Evolutionary conservation across 2,888 invertebrate genomes (phyloP).

Genomic region (Melitaea athalia): DNA sequence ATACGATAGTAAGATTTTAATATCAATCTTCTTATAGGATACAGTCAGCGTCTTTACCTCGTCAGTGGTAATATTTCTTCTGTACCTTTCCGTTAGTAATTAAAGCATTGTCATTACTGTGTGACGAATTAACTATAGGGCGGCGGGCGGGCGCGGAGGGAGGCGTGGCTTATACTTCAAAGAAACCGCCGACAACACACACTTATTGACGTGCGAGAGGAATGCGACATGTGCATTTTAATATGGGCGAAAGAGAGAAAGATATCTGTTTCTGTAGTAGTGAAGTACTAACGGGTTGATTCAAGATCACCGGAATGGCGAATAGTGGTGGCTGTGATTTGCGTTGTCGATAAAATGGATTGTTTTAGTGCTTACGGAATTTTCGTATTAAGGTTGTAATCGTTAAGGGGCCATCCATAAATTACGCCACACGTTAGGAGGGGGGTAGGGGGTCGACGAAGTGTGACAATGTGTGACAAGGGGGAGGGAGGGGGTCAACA

Average conservation of each 20-base stretch:
- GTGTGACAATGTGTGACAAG: too few relatives aligned
- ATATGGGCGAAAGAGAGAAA: conserved; percentile 49
- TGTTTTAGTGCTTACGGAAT: conserved; percentile 1
- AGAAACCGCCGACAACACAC: conserved; percentile 70
- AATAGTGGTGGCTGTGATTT: conserved; percentile 54
- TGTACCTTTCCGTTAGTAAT: conserved; percentile 63
- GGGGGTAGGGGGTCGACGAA: too few relatives aligned
- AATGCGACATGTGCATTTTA: conserved; percentile 37
- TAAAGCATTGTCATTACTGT: conserved; percentile 78
- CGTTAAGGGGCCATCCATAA: too few relatives aligned
- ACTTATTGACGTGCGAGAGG: conserved; percentile 60
- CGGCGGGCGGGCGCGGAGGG: conserved; percentile 55
- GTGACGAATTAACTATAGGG: conserved; percentile 74
- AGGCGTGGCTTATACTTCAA: conserved; percentile 74
- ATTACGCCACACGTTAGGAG: too few relatives aligned
- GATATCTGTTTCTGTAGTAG: conserved; percentile 37
- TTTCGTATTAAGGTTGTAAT: background rate
- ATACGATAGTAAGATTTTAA: background rate
- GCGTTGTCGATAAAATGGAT: conserved; percentile 37
- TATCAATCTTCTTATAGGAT: conserved; percentile 15
- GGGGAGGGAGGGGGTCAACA: too few relatives aligned
- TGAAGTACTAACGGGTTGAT: conserved; percentile 75
- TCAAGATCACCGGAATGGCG: conserved; percentile 71
- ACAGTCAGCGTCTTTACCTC: conserved; percentile 23
- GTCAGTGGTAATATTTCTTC: conserved; percentile 31